Evolutionary conservation across 2,888 invertebrate species (phyloP), one percentile per base, ranked within the genome.

Genomic region (Acleris literana): DNA sequence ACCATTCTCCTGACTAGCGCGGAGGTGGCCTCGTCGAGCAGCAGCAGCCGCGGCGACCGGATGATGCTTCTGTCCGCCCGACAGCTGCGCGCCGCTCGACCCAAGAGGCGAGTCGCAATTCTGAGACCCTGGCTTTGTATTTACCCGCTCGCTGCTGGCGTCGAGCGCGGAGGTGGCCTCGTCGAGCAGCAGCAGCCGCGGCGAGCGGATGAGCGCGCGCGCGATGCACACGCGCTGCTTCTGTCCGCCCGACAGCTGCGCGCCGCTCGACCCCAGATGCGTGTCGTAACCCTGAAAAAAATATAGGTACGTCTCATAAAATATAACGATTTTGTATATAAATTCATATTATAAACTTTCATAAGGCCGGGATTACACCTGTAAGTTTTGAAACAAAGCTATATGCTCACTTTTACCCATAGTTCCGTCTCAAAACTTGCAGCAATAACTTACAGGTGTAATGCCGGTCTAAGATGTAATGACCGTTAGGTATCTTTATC

Each of bases 171-270:
- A 95, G 0, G 96, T 96, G 4, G 95, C 95, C 77, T 96, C 96
- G 76, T 96, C 96, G 5, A 95, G 82, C 16, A 95, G 84, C 52
- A 95, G 85, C 52, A 96, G 93, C 44, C 93, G 92, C 0, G 96
- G 96, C 64, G 95, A 93, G 44, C 95, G 83, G 67, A 96, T 92
- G 13, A 96, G 89, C 0, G 96, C 96, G 65, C 96, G 86, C 1
- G 96, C 96, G 61, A 96, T 96, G 66, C 96, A 96, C 61, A 96
- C 94, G 56, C 96, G 89, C 81, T 96, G 96, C 76, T 96, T 96
- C 85, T 96, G 96, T 0, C 96, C 96, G 5, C 90, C 92, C 43
- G 96, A 95, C 55, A 96, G 80, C 74, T 96, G 96, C 0, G 95
- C 94, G 1, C 96, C 96, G 71, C 84, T 82, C 57, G 96, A 92